A percentile compares a stretch with the other conserved stretches of the same genome.
These are phyloP conservation scores for Melopsittacus undulatus DNA, from an alignment of 2,797 vertebrate species.

Conservation along the genomic window DNA sequence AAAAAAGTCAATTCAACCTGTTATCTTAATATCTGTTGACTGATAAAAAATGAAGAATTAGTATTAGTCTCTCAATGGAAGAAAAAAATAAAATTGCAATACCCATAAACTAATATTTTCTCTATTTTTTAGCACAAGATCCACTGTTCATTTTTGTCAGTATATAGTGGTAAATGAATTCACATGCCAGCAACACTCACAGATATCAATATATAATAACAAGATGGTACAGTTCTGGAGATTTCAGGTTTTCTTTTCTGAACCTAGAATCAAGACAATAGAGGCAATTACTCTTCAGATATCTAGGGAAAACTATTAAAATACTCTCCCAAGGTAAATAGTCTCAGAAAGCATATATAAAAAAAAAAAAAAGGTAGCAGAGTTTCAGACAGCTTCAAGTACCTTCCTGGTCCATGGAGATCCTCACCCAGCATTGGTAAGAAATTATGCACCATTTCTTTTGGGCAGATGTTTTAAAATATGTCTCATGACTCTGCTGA, in stretches of 20 bases:
- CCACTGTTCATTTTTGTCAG: not conserved
- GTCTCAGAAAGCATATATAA: not conserved
- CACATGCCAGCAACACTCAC: not conserved
- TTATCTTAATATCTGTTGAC: not conserved
- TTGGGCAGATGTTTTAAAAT: not conserved
- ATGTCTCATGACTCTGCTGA: not conserved
- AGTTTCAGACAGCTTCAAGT: not conserved
- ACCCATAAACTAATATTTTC: not conserved
- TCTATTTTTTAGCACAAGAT: not conserved
- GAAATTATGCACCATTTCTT: not conserved
- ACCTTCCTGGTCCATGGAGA: not conserved
- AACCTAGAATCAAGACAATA: not conserved
- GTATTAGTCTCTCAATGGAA: not conserved
- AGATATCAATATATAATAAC: not conserved
- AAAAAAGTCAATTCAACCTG: rapidly evolving
- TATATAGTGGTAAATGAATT: not conserved
- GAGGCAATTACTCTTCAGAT: not conserved
- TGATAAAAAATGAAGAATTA: not conserved
- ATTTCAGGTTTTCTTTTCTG: not conserved
- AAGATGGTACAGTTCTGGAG: not conserved
- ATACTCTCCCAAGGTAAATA: not conserved
- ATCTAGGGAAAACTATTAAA: not conserved
- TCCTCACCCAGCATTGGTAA: not conserved
- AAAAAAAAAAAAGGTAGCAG: not conserved
- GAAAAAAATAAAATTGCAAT: not conserved